phyloP scores from a whole-genome alignment of 2,888 invertebrate species.

The Didymodactylos carnosus region DNA sequence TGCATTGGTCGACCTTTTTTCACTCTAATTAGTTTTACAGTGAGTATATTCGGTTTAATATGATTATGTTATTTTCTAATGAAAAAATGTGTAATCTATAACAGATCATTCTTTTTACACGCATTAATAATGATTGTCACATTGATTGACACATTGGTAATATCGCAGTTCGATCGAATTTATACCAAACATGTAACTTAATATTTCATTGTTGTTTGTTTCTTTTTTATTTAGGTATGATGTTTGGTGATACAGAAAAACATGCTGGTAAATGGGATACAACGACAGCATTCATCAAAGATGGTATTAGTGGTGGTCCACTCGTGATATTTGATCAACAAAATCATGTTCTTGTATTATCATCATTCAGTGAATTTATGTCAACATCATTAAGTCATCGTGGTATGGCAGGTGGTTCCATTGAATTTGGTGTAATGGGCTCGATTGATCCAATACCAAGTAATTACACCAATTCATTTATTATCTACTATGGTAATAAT shows the following conservation, averaged over 20 bases:
- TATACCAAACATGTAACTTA: no score
- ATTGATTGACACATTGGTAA: no score
- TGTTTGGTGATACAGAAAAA: conserved; percentile 11
- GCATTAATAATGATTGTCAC: no score
- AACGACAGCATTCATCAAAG: background rate
- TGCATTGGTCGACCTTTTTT: no score
- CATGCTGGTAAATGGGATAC: conserved; percentile 4
- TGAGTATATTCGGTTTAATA: no score
- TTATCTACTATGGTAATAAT: conserved; percentile 18
- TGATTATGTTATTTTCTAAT: no score
- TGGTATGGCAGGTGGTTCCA: background rate
- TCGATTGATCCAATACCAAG: conserved; percentile 19
- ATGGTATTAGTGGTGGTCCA: conserved; percentile 6
- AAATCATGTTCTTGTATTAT: background rate
- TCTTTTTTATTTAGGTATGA: no score
- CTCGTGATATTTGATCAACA: background rate
- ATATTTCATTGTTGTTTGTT: no score
- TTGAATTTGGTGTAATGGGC: conserved; percentile 24
- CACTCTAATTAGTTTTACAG: no score
- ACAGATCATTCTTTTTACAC: no score
- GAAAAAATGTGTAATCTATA: no score
- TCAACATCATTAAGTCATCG: conserved; percentile 4
- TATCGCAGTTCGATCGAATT: no score
- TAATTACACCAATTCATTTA: conserved; percentile 18
- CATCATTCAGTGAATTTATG: conserved; percentile 12